phyloP scores from a whole-genome alignment of 2,113 vertebrate species.

The Burhinus bistriatus region DNA sequence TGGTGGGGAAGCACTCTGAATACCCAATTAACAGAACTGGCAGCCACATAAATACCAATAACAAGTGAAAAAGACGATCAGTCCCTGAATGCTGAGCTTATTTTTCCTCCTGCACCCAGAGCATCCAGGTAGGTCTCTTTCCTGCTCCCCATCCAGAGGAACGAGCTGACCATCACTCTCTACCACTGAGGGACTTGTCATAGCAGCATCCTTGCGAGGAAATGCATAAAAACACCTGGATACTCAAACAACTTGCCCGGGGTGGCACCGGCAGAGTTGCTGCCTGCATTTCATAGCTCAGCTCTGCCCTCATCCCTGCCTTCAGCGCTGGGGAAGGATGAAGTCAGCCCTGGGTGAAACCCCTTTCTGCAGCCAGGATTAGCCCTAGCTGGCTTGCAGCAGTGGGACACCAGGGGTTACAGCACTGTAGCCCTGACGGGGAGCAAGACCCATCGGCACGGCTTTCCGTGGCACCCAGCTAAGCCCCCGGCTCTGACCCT shows the following conservation, averaged over 20 bases:
- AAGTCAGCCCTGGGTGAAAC: not conserved
- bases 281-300: not conserved
- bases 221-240: not conserved
- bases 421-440: fast-evolving
- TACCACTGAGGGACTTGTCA: not conserved
- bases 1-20: not conserved
- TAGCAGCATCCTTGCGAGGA: not conserved
- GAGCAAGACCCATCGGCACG: not conserved
- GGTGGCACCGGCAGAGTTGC: not conserved
- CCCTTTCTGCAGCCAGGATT: not conserved
- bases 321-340: not conserved
- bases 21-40: not conserved
- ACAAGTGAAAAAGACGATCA: not conserved
- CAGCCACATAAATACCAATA: not conserved
- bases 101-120: not conserved
- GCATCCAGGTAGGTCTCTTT: not conserved
- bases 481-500: fast-evolving
- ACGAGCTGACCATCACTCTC: not conserved
- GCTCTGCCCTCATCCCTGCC: not conserved
- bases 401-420: no score
- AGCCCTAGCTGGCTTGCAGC: not conserved
- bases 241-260: fast-evolving
- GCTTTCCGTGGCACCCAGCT: not conserved
- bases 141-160: not conserved
- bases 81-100: not conserved